Evolutionary conservation across 2,888 invertebrate species (phyloP).

Genomic region (Drosophila algonquin): DNA sequence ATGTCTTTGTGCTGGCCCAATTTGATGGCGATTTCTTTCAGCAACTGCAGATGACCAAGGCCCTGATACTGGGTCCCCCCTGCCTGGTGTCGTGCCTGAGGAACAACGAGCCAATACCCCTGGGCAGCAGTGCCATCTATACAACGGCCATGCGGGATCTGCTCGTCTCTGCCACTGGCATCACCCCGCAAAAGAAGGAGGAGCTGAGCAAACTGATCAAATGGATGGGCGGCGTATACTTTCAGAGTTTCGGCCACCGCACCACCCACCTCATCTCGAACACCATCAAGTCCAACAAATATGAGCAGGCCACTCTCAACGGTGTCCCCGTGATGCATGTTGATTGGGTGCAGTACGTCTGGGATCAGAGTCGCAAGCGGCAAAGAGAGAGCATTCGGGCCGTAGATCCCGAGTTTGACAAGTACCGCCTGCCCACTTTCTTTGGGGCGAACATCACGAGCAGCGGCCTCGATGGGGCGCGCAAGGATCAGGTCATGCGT

Average conservation of each 20-base stretch:
- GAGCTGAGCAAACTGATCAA: slow-evolving; percentile 87
- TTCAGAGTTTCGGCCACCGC: slow-evolving; percentile 86
- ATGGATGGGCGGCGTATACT: slow-evolving; percentile 91
- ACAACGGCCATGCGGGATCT: slow-evolving; percentile 92
- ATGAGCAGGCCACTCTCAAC: slow-evolving; percentile 85
- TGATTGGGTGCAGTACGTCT: slow-evolving; percentile 92
- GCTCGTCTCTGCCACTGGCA: slow-evolving; percentile 88
- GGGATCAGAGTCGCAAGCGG: slow-evolving; percentile 87
- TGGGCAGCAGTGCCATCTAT: slow-evolving; percentile 90
- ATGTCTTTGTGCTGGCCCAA: slow-evolving; percentile 91
- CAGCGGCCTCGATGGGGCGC: slow-evolving; percentile 86
- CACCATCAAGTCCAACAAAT: slow-evolving; percentile 90
- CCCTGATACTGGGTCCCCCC: slow-evolving; percentile 92
- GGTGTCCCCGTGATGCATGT: slow-evolving; percentile 89
- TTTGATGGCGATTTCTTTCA: slow-evolving; percentile 91
- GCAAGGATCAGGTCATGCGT: slow-evolving; percentile 85
- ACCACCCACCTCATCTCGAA: slow-evolving; percentile 93
- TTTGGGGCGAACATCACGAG: slow-evolving; percentile 91
- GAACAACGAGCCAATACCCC: slow-evolving; percentile 89
- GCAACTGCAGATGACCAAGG: slow-evolving; percentile 87
- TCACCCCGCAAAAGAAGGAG: slow-evolving; percentile 85
- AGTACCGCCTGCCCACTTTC: slow-evolving; percentile 88
- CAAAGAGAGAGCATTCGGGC: slow-evolving; percentile 85
- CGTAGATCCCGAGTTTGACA: slow-evolving; percentile 88
- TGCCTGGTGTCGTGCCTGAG: slow-evolving; percentile 91